These are phyloP conservation scores for Lipotes vexillifer DNA, from an alignment of 2,113 vertebrate species.

Conservation along the genomic window DNA sequence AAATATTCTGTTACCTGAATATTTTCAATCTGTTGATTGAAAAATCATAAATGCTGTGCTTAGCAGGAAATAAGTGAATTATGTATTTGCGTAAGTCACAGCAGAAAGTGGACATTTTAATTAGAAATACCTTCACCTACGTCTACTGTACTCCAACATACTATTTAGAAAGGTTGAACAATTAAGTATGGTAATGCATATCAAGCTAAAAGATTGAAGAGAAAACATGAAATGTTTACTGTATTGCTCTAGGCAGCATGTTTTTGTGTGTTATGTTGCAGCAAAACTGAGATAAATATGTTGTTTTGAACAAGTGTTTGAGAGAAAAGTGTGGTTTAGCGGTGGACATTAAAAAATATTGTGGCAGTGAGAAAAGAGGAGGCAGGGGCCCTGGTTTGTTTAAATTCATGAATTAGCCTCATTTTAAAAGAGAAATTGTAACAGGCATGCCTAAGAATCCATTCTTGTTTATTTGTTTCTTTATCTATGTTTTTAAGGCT, in stretches of 20 bases:
- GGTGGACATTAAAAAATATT: not conserved
- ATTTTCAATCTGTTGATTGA: not conserved
- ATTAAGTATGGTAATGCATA: not conserved
- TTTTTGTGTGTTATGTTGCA: not conserved
- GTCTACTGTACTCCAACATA: not conserved
- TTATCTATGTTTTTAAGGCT: constrained; percentile 39
- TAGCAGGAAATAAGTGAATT: not conserved
- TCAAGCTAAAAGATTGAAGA: not conserved
- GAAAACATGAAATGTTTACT: not conserved
- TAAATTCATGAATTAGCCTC: not conserved
- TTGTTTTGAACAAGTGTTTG: not conserved
- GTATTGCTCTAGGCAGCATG: not conserved
- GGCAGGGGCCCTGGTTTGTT: not conserved
- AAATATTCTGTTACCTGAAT: not conserved
- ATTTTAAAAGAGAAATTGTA: not conserved
- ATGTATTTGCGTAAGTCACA: not conserved
- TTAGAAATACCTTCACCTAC: not conserved
- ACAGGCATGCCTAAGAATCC: not conserved
- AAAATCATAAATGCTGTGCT: not conserved
- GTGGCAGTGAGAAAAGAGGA: not conserved
- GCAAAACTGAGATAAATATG: not conserved
- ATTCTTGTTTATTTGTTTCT: constrained; percentile 28
- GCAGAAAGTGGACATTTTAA: not conserved
- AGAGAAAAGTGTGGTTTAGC: not conserved
- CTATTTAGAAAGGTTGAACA: not conserved